Evolutionary conservation across 1,140 invertebrate species (phyloP).

Genomic region (Drosophila trapezifrons): DNA sequence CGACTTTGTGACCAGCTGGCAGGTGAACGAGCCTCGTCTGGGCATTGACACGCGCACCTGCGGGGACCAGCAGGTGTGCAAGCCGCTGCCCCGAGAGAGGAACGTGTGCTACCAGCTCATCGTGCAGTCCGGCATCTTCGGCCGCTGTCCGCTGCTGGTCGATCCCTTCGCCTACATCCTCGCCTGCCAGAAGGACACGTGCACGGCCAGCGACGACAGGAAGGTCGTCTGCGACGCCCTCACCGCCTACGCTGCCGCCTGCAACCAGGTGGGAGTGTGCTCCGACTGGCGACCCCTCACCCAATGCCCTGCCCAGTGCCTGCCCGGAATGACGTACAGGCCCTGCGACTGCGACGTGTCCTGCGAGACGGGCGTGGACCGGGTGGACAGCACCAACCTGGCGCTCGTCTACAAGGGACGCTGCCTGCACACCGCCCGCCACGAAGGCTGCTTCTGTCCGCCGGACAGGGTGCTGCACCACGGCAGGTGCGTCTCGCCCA

Average conservation of each 20-base stretch:
- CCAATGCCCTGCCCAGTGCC: constrained; percentile 4
- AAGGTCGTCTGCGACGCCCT: constrained; percentile 1
- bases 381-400: constrained; percentile 11
- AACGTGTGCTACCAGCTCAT: constrained; percentile 17
- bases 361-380: constrained; percentile 12
- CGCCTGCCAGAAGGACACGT: constrained; percentile 18
- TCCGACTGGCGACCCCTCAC: constrained; percentile 11
- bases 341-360: constrained; percentile 17
- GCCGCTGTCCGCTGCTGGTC: constrained; percentile 10
- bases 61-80: constrained; percentile 6
- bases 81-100: not conserved
- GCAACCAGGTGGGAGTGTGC: constrained; percentile 10
- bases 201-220: constrained; percentile 1
- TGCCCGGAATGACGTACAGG: constrained; percentile 13
- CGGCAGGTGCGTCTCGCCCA: constrained; percentile 9
- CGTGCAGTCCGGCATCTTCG: constrained; percentile 18
- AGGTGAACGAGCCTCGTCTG: constrained; percentile 13
- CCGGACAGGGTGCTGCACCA: constrained; percentile 11
- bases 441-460: constrained; percentile 22
- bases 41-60: constrained; percentile 8
- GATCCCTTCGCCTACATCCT: constrained; percentile 16
- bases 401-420: constrained; percentile 15
- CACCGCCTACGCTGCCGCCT: constrained; percentile 7
- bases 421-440: constrained; percentile 13
- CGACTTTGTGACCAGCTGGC: constrained; percentile 21